These are phyloP conservation scores for Ceriagrion tenellum DNA, from an alignment of 2,888 invertebrate genomes.

Conservation along the genomic window DNA sequence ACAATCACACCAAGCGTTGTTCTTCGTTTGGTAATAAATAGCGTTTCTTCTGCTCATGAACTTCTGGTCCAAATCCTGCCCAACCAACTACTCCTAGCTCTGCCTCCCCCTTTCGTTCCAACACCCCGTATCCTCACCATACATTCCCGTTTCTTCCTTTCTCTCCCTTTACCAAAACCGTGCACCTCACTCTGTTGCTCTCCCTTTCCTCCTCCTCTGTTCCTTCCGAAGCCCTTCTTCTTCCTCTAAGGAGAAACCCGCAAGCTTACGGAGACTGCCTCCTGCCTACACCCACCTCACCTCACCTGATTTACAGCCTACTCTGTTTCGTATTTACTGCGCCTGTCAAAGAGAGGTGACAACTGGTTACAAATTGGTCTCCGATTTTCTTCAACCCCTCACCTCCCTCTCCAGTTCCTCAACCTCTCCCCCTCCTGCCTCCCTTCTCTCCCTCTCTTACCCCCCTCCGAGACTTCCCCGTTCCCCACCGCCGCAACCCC, in stretches of 20 bases:
- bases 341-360: slow-evolving; percentile 68
- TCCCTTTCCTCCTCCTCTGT: neutral
- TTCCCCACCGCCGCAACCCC: neutral
- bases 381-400: slow-evolving; percentile 56
- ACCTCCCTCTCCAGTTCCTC: neutral
- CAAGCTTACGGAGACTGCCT: slow-evolving; percentile 60
- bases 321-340: slow-evolving; percentile 68
- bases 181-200: neutral
- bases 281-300: slow-evolving; percentile 62
- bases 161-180: neutral
- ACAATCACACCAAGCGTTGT: too few relatives aligned
- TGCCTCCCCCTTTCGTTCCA: neutral
- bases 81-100: slow-evolving; percentile 13
- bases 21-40: too few relatives aligned
- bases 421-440: neutral
- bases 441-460: neutral
- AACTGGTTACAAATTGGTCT: slow-evolving; percentile 69
- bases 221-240: slow-evolving; percentile 50
- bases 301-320: slow-evolving; percentile 68
- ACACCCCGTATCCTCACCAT: neutral
- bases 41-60: too few relatives aligned
- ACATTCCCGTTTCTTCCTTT: neutral
- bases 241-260: slow-evolving; percentile 60
- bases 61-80: neutral
- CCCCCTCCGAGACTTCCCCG: neutral